These are phyloP conservation scores for Drosophila antonietae DNA, from an alignment of 2,888 invertebrate genomes.

Conservation along the genomic window DNA sequence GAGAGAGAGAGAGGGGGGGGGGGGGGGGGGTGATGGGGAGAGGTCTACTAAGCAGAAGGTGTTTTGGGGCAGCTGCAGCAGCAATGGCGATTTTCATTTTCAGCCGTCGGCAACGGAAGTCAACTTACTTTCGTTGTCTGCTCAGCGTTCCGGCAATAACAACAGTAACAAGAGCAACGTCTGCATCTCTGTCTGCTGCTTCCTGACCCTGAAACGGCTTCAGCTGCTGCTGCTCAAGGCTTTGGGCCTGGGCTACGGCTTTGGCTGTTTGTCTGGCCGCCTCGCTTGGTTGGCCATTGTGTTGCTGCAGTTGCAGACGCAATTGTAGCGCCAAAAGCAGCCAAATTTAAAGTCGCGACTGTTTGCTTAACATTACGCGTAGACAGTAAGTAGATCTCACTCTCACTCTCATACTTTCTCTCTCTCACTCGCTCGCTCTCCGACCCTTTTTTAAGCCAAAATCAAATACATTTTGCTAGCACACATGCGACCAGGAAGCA, in stretches of 20 bases:
- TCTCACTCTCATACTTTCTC: not conserved
- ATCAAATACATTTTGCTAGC: constrained; percentile 50
- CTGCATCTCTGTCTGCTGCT: constrained; percentile 51
- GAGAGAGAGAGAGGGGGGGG: too few relatives aligned
- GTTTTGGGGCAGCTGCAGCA: constrained; percentile 5
- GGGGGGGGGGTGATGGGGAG: too few relatives aligned
- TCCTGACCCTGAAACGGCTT: constrained; percentile 66
- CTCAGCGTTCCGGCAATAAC: constrained; percentile 6
- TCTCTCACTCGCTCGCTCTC: not conserved
- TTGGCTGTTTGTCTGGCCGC: constrained; percentile 50
- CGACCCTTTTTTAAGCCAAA: constrained; percentile 31
- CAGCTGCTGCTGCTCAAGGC: constrained; percentile 5
- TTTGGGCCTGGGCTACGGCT: not conserved
- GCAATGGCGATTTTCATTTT: constrained; percentile 64
- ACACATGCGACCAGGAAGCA: constrained; percentile 40
- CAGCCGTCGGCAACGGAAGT: constrained; percentile 71
- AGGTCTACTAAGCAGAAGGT: not conserved
- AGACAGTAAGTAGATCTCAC: constrained; percentile 11
- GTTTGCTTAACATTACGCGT: constrained; percentile 65
- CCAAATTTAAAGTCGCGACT: constrained; percentile 70
- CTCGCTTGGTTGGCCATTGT: constrained; percentile 62
- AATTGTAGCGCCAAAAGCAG: constrained; percentile 12
- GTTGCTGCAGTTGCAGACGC: constrained; percentile 33
- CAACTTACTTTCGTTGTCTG: constrained; percentile 69
- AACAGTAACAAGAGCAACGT: constrained; percentile 6